Percentiles rank a stretch among this genome's conserved stretches.
These are phyloP conservation scores for Peromyscus aztecus DNA, from an alignment of 2,797 vertebrate genomes.

Conservation along the genomic window DNA sequence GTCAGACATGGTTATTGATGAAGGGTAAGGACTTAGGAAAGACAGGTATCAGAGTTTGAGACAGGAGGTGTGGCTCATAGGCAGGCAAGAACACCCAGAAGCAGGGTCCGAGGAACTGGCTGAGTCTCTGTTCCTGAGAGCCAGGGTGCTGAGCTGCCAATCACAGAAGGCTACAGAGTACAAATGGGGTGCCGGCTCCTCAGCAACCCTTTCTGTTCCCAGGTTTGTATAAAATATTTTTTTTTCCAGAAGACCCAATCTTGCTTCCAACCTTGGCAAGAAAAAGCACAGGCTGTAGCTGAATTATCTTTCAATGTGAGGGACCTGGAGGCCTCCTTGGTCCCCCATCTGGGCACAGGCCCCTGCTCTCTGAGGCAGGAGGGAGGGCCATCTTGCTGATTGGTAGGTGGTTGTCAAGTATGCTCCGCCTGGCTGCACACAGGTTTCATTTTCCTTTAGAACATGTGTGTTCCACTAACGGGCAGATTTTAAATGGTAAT, in stretches of 20 bases:
- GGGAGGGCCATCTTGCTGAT: neutral
- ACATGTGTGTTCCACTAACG: accelerated
- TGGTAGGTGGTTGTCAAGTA: neutral
- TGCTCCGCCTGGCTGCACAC: neutral
- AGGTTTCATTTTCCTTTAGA: neutral
- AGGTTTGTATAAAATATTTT: too few relatives aligned
- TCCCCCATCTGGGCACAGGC: accelerated
- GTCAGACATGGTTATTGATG: too few relatives aligned
- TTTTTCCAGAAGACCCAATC: neutral
- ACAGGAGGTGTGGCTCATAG: accelerated
- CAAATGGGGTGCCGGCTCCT: accelerated
- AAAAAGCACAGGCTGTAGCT: accelerated
- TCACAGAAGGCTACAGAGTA: accelerated
- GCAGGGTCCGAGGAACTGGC: accelerated
- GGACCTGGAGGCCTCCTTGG: neutral
- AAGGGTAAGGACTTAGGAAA: neutral
- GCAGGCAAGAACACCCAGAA: neutral
- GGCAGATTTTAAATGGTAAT: slow-evolving; percentile 22
- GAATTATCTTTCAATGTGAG: neutral
- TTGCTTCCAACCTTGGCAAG: neutral
- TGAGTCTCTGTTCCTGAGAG: neutral
- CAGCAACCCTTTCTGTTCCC: accelerated
- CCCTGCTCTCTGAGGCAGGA: neutral
- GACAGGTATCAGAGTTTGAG: neutral
- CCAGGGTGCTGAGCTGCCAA: accelerated